Conservation (phyloP, 2,888 invertebrate species). For the Sylvicola fuscatus region DNA sequence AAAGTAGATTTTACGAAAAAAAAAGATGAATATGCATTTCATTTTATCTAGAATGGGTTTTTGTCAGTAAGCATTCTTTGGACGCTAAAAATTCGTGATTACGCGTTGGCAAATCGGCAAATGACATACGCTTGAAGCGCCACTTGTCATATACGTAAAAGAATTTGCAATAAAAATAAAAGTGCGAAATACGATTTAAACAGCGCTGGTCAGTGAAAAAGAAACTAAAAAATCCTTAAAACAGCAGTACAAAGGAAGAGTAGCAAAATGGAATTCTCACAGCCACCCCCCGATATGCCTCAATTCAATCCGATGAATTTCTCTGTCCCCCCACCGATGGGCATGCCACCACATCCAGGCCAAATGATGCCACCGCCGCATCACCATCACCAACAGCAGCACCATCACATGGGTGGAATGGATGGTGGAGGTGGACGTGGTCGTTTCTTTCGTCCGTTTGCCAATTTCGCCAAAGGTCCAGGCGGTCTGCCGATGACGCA, state of each 20-base stretch:
- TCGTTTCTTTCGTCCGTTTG: conserved; percentile 23
- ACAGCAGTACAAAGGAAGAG: no score
- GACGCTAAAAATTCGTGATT: no score
- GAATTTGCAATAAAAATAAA: no score
- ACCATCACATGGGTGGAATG: conserved; percentile 15
- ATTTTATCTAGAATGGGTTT: no score
- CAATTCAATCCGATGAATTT: conserved; percentile 10
- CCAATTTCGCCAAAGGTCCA: conserved; percentile 26
- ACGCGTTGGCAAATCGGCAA: no score
- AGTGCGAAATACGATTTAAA: no score
- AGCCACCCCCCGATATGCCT: conserved; percentile 17
- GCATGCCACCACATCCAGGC: neutral
- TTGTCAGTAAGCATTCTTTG: no score
- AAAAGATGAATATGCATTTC: no score
- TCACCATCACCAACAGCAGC: conserved; percentile 12
- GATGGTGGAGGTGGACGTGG: conserved; percentile 18
- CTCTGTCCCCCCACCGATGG: conserved; percentile 16
- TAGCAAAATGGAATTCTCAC: conserved; percentile 12
- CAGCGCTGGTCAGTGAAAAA: no score
- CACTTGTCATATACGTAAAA: no score
- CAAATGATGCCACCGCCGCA: conserved; percentile 1
- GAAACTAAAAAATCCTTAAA: neutral
- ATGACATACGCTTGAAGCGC: no score
- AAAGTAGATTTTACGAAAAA: no score
- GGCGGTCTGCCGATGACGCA: conserved; percentile 41